Base-by-base conservation (phyloP, 2,113 vertebrate species). In the Melanotaenia duboulayi region DNA sequence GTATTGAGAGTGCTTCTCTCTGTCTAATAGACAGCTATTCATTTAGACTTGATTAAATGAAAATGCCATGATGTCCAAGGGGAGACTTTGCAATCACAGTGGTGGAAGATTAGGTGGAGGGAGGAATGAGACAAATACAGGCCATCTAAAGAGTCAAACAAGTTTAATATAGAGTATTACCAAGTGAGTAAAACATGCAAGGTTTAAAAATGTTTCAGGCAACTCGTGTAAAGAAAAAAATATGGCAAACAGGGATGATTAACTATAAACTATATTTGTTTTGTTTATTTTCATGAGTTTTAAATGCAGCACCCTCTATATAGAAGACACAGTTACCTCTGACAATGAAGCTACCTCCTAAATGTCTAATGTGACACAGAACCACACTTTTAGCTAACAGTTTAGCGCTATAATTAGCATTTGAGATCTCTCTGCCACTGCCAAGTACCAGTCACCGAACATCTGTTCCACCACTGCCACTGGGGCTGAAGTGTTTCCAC, bases 401-500 rank as follows among this genome's bases (percentile, higher is more conserved):
- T 86, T 86, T 86, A 90, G 84, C 35, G 25, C 40, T 56, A 77
- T 71, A 86, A 90, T 90, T 86, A 90, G 86, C 64, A 25, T 80
- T 71, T 65, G 80, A 22, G 48, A 85, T 66, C 66, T 71, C 71
- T 75, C 23, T 46, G 19, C 59, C 72, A 74, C 76, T 88, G 83
- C 87, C 90, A 85, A 87, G 84, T 76, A 59, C 81, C 83, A 87
- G 71, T 77, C 72, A 20, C 66, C 71, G 75, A 76, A 81, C 90
- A 92, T 91, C 90, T 91, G 90, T 85, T 90, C 74, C 54, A 65
- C 60, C 4, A 42, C 78, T 32, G 78, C 79, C 37, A 44, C 72
- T 8, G 51, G 66, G 80, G 51, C 74, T 66, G n/a, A 28, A 22
- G 40, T 14, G 10, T 52, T 28, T 24, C 60, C 58, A 42, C 51